Base-by-base conservation (phyloP, 2,113 vertebrate species). In the Meles meles region DNA sequence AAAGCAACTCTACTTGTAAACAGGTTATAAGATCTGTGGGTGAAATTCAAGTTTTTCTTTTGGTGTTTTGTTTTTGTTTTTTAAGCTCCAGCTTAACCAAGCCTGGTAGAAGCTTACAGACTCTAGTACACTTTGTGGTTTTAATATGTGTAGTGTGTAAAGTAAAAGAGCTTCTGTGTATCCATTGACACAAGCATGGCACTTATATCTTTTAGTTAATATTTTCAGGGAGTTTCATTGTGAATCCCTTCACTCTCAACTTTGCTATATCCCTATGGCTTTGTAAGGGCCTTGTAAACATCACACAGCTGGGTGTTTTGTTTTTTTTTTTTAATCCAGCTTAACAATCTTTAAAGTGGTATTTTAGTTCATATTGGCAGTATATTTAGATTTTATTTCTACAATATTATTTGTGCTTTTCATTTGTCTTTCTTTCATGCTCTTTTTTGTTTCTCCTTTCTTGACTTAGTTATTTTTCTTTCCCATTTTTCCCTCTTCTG, bases 351-450 rank as follows among this genome's bases (percentile, higher is more conserved):
- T 81, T 88, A 37, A 55, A 88, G 76, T n/a, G 17, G 15, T 27
- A 34, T 61, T 88, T 93, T 88, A 63, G n/a, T 88, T 93, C 47
- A 42, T 67, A 92, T 42, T 88, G 34, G 52, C 90, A 23, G 57
- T 49, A 49, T 59, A 77, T 55, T 96, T 95, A 69, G 1, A 55
- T 87, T 87, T 93, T 82, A 93, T 96, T 90, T 93, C 31, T 59
- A 20, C 18, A 29, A 34, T 77, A 31, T 44, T 77, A 39, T 82
- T 59, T 65, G 10, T 85, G 15, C 4, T 44, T 72, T 90, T 52
- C 84, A 80, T 74, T 67, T 61, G 49, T 7, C 25, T n/a, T 74
- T 34, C 23, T 69, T 79, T 72, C 39, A 67, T 23, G 6, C 47
- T 72, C 2, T 37, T 85, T 79, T 59, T 69, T 37, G 34, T 61